Evolutionary conservation across 2,888 invertebrate species (phyloP).

Genomic region (Dugesia japonica): DNA sequence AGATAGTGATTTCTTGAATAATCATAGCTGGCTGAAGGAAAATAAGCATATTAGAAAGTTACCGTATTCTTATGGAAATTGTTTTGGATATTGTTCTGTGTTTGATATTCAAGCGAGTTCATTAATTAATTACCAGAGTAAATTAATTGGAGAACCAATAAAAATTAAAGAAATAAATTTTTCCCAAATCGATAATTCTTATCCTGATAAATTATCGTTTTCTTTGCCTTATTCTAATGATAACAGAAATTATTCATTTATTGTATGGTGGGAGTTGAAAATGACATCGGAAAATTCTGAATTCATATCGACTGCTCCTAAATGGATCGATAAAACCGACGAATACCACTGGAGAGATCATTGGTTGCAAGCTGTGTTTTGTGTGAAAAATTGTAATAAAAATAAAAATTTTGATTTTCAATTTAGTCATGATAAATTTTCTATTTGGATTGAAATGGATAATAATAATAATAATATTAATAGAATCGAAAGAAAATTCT

Average conservation of each 20-base stretch:
- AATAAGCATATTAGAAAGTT: constrained; percentile 46
- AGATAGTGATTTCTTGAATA: constrained; percentile 59
- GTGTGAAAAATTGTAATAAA: background rate
- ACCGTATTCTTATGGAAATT: constrained; percentile 51
- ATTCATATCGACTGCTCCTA: constrained; percentile 70
- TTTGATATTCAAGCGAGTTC: constrained; percentile 81
- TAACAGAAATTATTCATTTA: constrained; percentile 64
- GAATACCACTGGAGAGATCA: constrained; percentile 59
- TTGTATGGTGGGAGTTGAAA: constrained; percentile 92
- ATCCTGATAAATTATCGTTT: background rate
- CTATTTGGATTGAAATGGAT: background rate
- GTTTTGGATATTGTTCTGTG: constrained; percentile 65
- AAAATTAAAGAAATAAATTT: constrained; percentile 50
- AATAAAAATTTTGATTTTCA: background rate
- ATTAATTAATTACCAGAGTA: constrained; percentile 56
- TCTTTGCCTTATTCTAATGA: constrained; percentile 38
- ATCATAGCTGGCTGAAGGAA: constrained; percentile 52
- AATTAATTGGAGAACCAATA: constrained; percentile 57
- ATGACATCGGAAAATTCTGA: constrained; percentile 61
- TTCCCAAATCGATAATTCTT: background rate
- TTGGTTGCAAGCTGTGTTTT: constrained; percentile 97
- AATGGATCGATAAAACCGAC: constrained; percentile 55
- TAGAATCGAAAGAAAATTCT: background rate
- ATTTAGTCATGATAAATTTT: background rate
- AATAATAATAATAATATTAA: background rate